phyloP scores from a whole-genome alignment of 2,797 vertebrate species.

The Sebastes minor region DNA sequence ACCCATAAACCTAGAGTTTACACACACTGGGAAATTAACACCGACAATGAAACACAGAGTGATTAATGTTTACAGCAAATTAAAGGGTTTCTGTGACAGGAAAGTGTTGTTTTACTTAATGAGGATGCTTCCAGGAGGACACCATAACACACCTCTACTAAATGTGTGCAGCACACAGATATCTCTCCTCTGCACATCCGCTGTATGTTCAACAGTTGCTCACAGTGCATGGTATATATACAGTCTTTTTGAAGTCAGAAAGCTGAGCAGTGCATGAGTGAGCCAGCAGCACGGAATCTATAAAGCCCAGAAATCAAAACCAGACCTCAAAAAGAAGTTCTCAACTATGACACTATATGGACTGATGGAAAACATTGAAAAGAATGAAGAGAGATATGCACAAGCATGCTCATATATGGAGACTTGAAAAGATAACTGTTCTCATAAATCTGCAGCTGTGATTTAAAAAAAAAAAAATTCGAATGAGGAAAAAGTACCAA shows the following conservation, averaged over 20 bases:
- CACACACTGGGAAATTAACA: not conserved
- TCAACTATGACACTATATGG: not conserved
- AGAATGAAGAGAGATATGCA: not conserved
- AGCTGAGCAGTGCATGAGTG: not conserved
- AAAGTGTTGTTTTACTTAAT: conserved; percentile 22
- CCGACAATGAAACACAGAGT: not conserved
- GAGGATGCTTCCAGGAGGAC: conserved; percentile 9
- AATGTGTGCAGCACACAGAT: not conserved
- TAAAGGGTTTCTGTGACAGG: conserved; percentile 10
- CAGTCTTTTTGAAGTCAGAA: conserved; percentile 22
- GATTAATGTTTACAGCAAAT: conserved; percentile 34
- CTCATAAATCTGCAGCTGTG: not conserved
- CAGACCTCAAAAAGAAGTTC: conserved; percentile 4
- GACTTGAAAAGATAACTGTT: not conserved
- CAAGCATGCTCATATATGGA: not conserved
- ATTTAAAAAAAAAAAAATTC: not conserved
- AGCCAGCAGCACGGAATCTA: not conserved
- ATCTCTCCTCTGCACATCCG: conserved; percentile 4
- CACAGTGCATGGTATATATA: not conserved
- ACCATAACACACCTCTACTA: not conserved
- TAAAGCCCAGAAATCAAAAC: conserved; percentile 8
- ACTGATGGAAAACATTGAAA: not conserved
- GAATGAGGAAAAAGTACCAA: too few species aligned
- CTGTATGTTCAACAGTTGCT: conserved; percentile 64
- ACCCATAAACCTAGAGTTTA: conserved; percentile 33